Conservation (phyloP, 2,113 vertebrate species). For the Coturnix japonica region DNA sequence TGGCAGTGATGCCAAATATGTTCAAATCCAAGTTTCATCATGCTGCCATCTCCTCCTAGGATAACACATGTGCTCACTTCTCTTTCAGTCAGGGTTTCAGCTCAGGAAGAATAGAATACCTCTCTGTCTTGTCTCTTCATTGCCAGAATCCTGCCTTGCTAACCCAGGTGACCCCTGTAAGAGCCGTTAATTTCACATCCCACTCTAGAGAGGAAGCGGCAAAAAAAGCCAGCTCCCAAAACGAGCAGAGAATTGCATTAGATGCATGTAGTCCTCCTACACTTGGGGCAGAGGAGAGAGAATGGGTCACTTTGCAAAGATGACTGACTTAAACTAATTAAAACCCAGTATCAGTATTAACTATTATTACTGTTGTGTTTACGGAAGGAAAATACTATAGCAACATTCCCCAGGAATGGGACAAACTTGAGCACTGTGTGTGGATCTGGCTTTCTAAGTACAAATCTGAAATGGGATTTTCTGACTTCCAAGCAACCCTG, state of each 20-base stretch:
- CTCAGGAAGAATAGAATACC: neutral
- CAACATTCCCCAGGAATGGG: neutral
- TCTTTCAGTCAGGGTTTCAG: neutral
- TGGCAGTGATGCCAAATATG: neutral
- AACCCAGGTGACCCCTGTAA: neutral
- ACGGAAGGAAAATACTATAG: neutral
- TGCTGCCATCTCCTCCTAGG: neutral
- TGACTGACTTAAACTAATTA: neutral
- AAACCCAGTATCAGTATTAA: neutral
- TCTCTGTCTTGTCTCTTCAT: neutral
- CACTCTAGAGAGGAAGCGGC: neutral
- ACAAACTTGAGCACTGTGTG: neutral
- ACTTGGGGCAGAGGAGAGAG: neutral
- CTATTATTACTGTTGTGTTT: neutral
- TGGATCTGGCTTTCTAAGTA: neutral
- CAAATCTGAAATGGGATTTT: neutral
- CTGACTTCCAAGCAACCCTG: neutral
- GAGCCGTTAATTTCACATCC: neutral
- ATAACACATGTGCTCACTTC: neutral
- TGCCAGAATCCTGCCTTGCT: neutral
- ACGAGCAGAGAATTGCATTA: neutral
- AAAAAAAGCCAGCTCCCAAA: neutral
- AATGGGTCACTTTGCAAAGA: neutral
- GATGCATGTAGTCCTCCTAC: neutral
- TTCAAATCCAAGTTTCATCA: neutral